phyloP scores from a whole-genome alignment of 2,797 vertebrate genomes.

The Falco biarmicus region DNA sequence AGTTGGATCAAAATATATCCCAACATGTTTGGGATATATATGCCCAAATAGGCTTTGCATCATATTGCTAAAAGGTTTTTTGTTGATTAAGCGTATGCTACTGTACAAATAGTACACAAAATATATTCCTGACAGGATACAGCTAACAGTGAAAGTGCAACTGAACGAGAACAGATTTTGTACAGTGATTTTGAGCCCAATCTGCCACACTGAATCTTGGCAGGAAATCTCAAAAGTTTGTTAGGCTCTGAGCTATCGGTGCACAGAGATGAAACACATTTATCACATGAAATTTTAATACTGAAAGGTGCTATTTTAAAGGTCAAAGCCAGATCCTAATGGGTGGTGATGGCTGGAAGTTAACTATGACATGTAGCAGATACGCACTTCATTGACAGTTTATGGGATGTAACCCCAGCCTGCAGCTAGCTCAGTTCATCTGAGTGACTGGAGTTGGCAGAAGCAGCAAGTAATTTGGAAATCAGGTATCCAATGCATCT shows the following conservation, averaged over 20 bases:
- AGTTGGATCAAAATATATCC: not conserved
- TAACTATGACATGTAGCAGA: rapidly evolving
- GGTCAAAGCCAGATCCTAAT: not conserved
- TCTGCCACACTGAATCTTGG: not conserved
- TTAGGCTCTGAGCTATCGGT: not conserved
- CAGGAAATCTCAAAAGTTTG: not conserved
- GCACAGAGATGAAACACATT: not conserved
- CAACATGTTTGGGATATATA: not conserved
- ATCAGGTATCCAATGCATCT: not conserved
- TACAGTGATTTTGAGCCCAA: not conserved
- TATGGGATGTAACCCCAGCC: not conserved
- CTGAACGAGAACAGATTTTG: not conserved
- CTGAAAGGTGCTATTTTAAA: not conserved
- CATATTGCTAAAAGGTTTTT: not conserved
- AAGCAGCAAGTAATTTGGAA: not conserved
- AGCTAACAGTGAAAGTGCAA: not conserved
- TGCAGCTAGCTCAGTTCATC: not conserved
- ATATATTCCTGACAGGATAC: not conserved
- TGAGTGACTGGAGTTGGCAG: not conserved
- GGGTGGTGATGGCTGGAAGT: not conserved
- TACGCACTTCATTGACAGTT: rapidly evolving
- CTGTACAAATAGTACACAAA: not conserved
- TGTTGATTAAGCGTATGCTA: not conserved
- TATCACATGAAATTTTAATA: not conserved
- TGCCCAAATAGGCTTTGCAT: not conserved